Percentiles rank a stretch among this genome's conserved stretches.
Conservation (phyloP, 2,113 vertebrate genomes). For the Melanostigma gelatinosum region DNA sequence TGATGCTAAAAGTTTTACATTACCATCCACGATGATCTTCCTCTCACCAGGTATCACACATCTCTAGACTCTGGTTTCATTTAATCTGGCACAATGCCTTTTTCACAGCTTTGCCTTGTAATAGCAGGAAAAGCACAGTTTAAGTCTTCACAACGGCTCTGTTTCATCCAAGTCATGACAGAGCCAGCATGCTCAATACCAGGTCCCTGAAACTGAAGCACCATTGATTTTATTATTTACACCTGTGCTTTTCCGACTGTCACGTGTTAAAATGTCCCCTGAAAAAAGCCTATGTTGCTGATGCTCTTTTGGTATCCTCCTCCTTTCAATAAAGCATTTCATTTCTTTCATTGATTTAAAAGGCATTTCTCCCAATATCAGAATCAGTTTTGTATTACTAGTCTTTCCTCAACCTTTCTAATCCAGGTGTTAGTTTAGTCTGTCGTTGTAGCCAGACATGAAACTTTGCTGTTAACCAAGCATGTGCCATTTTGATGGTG, state of each 20-base stretch:
- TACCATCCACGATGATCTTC: constrained; percentile 83
- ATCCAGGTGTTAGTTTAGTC: background rate
- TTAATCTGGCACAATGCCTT: background rate
- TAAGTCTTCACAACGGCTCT: background rate
- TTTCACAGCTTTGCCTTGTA: background rate
- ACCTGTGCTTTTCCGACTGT: background rate
- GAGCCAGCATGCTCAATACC: background rate
- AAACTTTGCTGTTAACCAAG: background rate
- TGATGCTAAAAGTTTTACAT: constrained; percentile 84
- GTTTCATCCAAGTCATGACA: background rate
- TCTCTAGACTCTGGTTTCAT: constrained; percentile 26
- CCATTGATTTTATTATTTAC: background rate
- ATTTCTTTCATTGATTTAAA: too few species aligned
- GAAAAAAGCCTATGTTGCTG: background rate
- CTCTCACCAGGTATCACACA: constrained; percentile 82
- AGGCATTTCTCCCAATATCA: background rate
- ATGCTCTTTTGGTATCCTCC: background rate
- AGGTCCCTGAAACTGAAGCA: background rate
- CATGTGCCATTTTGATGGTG: background rate
- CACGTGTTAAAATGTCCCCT: background rate
- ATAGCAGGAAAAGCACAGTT: background rate
- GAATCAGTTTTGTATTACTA: background rate
- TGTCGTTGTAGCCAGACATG: background rate
- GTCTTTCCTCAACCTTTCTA: background rate
- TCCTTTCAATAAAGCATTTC: background rate